These are phyloP conservation scores for Thalassophryne amazonica DNA, from an alignment of 2,797 vertebrate species.

Conservation along the genomic window DNA sequence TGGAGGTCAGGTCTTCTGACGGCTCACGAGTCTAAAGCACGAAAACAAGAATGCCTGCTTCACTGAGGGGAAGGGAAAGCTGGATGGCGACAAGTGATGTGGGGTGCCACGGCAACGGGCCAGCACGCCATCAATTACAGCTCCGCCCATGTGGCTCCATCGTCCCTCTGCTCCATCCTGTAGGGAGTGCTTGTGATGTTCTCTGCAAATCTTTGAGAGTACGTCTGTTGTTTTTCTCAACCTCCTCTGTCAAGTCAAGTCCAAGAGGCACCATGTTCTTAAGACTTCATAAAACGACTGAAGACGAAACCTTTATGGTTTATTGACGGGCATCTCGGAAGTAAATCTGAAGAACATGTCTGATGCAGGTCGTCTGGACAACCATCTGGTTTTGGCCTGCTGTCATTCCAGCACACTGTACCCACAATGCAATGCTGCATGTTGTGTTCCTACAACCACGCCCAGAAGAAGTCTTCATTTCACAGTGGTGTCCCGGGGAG, in stretches of 20 bases:
- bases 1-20: conserved; percentile 40
- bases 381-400: too few relatives aligned
- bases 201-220: conserved; percentile 18
- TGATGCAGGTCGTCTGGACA: too few relatives aligned
- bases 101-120: conserved; percentile 44
- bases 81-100: conserved; percentile 5
- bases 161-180: conserved; percentile 12
- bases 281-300: too few relatives aligned
- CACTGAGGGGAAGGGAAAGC: conserved; percentile 29
- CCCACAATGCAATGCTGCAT: too few relatives aligned
- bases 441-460: too few relatives aligned
- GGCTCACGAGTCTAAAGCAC: conserved; percentile 10
- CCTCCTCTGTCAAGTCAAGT: conserved; percentile 33
- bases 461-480: too few relatives aligned
- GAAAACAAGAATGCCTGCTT: conserved; percentile 38
- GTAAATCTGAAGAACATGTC: too few relatives aligned
- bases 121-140: conserved; percentile 57
- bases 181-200: conserved; percentile 27
- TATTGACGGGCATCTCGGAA: too few relatives aligned
- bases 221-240: conserved; percentile 8
- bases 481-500: too few relatives aligned
- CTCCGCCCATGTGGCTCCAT: not conserved
- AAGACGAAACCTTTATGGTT: too few relatives aligned
- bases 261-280: too few relatives aligned
- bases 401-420: too few relatives aligned